Percentiles rank a stretch among this genome's conserved stretches.
Conservation (phyloP, 2,113 vertebrate genomes). For the Sylvia atricapilla region DNA sequence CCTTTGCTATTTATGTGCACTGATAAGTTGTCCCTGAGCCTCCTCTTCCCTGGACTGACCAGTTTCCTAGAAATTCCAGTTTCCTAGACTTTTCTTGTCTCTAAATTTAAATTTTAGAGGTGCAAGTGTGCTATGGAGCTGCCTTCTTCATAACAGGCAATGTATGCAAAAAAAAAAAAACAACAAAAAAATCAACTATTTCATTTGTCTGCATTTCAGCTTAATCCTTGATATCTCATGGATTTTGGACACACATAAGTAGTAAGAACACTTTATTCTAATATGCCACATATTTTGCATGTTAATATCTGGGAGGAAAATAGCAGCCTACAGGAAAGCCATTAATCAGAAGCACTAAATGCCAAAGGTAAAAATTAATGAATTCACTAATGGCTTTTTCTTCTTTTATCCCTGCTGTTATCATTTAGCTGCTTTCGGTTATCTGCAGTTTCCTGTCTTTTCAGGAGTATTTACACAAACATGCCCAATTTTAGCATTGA, state of each 20-base stretch:
- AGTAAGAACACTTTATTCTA: not conserved
- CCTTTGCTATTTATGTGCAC: not conserved
- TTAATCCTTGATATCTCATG: not conserved
- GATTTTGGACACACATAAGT: not conserved
- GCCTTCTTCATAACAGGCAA: not conserved
- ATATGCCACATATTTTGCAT: not conserved
- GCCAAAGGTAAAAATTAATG: constrained; percentile 44
- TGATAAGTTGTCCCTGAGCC: not conserved
- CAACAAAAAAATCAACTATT: not conserved
- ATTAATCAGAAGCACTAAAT: constrained; percentile 35
- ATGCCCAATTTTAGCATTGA: not conserved
- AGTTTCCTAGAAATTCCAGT: no score
- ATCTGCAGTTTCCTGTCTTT: constrained; percentile 9
- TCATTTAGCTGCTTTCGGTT: constrained; percentile 1
- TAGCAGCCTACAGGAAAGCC: not conserved
- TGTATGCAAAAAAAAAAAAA: not conserved
- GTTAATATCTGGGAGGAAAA: constrained; percentile 13
- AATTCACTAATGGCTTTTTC: constrained; percentile 33
- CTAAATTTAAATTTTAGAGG: not conserved
- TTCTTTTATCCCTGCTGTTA: constrained; percentile 13
- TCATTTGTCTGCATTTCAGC: not conserved
- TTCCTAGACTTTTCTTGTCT: not conserved
- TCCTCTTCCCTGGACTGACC: not conserved
- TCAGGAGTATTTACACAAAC: constrained; percentile 19
- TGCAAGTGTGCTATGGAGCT: not conserved